Base-by-base conservation (phyloP, 2,888 invertebrate genomes). In the Leucophora obtusa region DNA sequence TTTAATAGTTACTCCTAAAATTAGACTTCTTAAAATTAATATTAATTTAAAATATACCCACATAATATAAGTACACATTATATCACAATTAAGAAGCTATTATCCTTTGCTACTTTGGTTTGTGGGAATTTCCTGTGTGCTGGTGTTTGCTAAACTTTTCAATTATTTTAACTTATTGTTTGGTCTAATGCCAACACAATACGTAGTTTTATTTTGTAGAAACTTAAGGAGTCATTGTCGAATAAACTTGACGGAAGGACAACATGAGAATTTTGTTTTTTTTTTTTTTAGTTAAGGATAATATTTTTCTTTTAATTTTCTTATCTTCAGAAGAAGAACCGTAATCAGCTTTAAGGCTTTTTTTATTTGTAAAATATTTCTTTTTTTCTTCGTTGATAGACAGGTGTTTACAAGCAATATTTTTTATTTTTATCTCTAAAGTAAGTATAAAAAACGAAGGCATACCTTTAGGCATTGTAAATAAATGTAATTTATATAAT, bases 161-260 rank as follows among this genome's bases (percentile, higher is more conserved):
- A 51, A 66, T 56, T 58, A 65, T 47, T 58, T 73, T 35, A 51
- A 58, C 58, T 38, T 51, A 73, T 50, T 73, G 63, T 33, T 68
- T 63, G 56, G 63, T 65, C 50, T 63, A 28, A 73, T 73, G 72
- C 72, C 65, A 73, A 59, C 59, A 59, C 66, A 73, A 66, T 59
- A 66, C 38, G 7, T 18, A 58, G 21, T 51, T 59, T 58, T 59
- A 15, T 58, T 38, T 15, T n/a, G n/a, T 24, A 38, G 24, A 33
- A 35, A 66, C 51, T 54, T 24, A 17, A 51, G 53, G 18, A 68
- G 56, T 43, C 35, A 50, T 56, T 75, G 75, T 69, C 75, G 69
- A 50, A 15, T 47, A 28, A 24, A 47, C 24, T 69, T 75, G 68
- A 75, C 21, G 38, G 24, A 53, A 38, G 15, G 24, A 3, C 21